Evolutionary conservation across 2,888 invertebrate genomes (phyloP).

Genomic region (Cantharis nigra): DNA sequence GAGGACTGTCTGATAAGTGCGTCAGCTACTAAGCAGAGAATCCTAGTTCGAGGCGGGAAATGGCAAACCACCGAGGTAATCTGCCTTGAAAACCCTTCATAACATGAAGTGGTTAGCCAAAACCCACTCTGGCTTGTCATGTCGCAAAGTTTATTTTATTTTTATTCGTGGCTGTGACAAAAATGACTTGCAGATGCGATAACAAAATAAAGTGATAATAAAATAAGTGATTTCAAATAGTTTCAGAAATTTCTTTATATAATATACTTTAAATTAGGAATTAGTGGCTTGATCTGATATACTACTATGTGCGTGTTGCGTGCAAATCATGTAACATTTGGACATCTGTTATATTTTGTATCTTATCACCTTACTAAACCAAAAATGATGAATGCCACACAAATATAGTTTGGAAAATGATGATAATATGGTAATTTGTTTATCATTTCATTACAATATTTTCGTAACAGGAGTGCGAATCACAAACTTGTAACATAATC

Average conservation of each 20-base stretch:
- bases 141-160: background rate
- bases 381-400: background rate
- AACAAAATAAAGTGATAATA: background rate
- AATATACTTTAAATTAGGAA: background rate
- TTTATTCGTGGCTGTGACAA: too few relatives aligned
- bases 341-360: background rate
- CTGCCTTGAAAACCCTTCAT: too few relatives aligned
- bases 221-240: background rate
- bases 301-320: background rate
- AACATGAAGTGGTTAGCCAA: too few relatives aligned
- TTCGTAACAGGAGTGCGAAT: background rate
- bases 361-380: background rate
- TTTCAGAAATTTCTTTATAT: background rate
- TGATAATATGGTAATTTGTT: background rate
- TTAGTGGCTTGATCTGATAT: background rate
- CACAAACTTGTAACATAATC: background rate
- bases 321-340: background rate
- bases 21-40: too few relatives aligned
- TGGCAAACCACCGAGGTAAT: too few relatives aligned
- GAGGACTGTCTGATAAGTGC: too few relatives aligned
- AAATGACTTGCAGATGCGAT: background rate
- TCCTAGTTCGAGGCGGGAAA: too few relatives aligned
- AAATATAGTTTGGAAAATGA: background rate
- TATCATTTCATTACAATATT: background rate
- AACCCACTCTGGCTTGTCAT: too few relatives aligned